Conservation (phyloP, 2,113 vertebrate genomes). For the Xenotilapia caudafasciata region DNA sequence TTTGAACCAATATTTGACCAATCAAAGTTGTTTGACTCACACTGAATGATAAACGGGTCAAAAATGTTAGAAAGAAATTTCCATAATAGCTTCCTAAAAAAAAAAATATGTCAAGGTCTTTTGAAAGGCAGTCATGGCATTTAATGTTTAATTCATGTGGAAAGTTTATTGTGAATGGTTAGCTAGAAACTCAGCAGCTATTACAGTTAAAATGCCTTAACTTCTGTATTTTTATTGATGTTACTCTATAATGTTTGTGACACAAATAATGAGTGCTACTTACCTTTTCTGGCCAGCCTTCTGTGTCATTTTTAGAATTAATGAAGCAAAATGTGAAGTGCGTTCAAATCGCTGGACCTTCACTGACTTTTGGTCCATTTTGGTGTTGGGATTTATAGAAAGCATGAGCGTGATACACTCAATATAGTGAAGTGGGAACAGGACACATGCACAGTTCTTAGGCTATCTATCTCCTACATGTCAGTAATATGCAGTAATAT, state of each 20-base stretch:
- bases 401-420: not conserved
- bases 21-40: not conserved
- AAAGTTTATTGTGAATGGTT: not conserved
- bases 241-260: not conserved
- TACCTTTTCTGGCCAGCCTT: not conserved
- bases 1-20: conserved; percentile 13
- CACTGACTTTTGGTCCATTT: not conserved
- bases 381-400: not conserved
- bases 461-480: not conserved
- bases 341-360: not conserved
- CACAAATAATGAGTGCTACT: not conserved
- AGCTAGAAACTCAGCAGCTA: not conserved
- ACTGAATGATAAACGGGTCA: not conserved
- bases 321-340: not conserved
- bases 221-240: not conserved
- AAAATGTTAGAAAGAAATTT: not conserved
- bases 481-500: not conserved
- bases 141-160: conserved; percentile 23
- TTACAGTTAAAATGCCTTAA: not conserved
- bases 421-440: not conserved
- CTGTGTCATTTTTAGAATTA: not conserved
- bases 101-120: not conserved
- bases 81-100: not conserved
- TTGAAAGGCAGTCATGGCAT: not conserved
- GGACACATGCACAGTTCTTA: not conserved